phyloP scores from a whole-genome alignment of 2,888 invertebrate species.

The Ennomos quercinarius region DNA sequence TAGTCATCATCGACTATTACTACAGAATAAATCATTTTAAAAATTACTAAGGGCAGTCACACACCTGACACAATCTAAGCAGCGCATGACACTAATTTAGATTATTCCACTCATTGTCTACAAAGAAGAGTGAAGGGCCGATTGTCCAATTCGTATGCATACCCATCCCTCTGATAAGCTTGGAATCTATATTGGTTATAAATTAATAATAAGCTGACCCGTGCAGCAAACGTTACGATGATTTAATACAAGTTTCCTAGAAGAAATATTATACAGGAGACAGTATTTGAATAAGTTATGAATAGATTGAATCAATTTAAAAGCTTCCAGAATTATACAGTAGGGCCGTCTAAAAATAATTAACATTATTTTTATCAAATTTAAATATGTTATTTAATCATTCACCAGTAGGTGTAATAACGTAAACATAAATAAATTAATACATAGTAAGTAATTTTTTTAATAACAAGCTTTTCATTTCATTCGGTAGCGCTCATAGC shows the following conservation, averaged over 20 bases:
- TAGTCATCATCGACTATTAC: too few relatives aligned
- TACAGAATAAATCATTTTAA: background rate
- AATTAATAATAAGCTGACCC: slow-evolving; percentile 42
- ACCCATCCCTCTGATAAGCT: slow-evolving; percentile 42
- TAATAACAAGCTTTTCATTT: too few relatives aligned
- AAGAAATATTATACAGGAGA: slow-evolving; percentile 21
- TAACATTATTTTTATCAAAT: too few relatives aligned
- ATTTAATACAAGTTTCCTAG: slow-evolving; percentile 23
- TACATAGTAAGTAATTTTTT: too few relatives aligned
- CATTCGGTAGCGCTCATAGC: too few relatives aligned
- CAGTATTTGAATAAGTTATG: slow-evolving; percentile 22
- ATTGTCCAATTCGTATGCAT: slow-evolving; percentile 52
- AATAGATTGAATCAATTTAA: background rate
- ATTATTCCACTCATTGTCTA: slow-evolving; percentile 47
- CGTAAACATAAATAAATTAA: too few relatives aligned
- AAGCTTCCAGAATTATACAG: too few relatives aligned
- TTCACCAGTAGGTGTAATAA: too few relatives aligned
- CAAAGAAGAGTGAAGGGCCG: slow-evolving; percentile 35
- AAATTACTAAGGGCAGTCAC: slow-evolving; percentile 46
- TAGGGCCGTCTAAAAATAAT: too few relatives aligned
- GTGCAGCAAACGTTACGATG: slow-evolving; percentile 14
- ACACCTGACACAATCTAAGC: slow-evolving; percentile 37
- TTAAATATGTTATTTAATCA: too few relatives aligned
- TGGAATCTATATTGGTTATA: slow-evolving; percentile 57
- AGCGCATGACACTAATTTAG: slow-evolving; percentile 50